These are phyloP conservation scores for Apogon talboti DNA, from an alignment of 2,797 vertebrate genomes.

Conservation along the genomic window DNA sequence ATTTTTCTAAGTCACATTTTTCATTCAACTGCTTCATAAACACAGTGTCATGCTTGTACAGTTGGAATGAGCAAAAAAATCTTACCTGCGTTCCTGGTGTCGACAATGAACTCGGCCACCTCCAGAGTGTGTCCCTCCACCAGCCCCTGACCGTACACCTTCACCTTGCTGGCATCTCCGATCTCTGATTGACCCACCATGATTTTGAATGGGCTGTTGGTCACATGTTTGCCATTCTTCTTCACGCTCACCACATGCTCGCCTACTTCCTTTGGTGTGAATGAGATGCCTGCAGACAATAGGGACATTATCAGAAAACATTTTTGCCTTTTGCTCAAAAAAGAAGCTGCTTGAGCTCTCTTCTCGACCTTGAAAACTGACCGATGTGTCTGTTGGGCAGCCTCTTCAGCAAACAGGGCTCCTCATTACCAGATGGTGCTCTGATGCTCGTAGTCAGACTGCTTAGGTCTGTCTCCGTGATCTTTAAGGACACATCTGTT, in stretches of 20 bases:
- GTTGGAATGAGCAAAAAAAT: neutral
- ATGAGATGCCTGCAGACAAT: constrained; percentile 90
- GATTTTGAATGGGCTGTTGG: constrained; percentile 99
- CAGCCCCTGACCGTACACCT: constrained; percentile 94
- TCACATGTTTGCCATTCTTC: constrained; percentile 91
- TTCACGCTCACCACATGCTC: constrained; percentile 97
- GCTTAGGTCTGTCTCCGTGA: constrained; percentile 94
- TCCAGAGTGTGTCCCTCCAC: constrained; percentile 93
- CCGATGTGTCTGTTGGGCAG: constrained; percentile 96
- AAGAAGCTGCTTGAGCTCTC: too few relatives aligned
- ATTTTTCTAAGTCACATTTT: too few relatives aligned
- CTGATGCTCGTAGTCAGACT: constrained; percentile 93
- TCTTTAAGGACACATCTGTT: constrained; percentile 95
- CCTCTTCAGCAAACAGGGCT: constrained; percentile 94
- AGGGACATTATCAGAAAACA: neutral
- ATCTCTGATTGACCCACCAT: constrained; percentile 97
- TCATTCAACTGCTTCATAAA: neutral
- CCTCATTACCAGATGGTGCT: constrained; percentile 94
- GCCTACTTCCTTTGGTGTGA: constrained; percentile 97
- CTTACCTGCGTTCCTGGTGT: constrained; percentile 94
- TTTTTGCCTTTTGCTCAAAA: neutral
- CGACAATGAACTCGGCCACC: constrained; percentile 95
- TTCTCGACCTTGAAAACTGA: constrained; percentile 46
- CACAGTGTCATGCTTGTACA: too few relatives aligned
- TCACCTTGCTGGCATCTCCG: constrained; percentile 93